Percentiles rank a stretch among this genome's conserved stretches.
Conservation (phyloP, 2,113 vertebrate genomes). For the Geococcyx californianus region DNA sequence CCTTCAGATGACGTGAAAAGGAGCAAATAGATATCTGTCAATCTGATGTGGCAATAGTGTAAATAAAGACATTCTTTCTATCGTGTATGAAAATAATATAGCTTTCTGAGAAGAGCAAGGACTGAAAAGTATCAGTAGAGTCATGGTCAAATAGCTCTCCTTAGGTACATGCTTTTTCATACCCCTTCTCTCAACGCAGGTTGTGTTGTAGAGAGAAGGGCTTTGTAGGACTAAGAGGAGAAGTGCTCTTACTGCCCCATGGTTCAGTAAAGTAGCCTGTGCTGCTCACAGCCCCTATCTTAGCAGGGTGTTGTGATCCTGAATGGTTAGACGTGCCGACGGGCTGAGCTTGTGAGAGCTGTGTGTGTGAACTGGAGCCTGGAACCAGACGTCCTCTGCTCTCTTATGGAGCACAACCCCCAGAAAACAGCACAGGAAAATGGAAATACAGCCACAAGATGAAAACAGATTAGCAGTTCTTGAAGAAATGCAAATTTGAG, state of each 20-base stretch:
- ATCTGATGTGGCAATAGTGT: background rate
- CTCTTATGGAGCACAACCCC: background rate
- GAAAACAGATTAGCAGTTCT: background rate
- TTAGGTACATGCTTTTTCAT: background rate
- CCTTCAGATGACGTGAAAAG: background rate
- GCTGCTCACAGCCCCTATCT: background rate
- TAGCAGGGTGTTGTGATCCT: fast-evolving
- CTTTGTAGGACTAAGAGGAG: background rate
- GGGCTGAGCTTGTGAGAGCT: background rate
- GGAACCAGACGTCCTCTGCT: background rate
- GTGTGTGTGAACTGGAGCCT: background rate
- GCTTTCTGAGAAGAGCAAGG: background rate
- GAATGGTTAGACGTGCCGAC: fast-evolving
- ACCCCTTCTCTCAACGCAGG: background rate
- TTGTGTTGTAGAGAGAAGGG: background rate
- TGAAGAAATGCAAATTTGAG: background rate
- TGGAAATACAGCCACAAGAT: background rate
- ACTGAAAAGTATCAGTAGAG: background rate
- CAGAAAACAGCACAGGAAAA: background rate
- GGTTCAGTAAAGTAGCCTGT: background rate
- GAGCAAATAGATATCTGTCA: background rate
- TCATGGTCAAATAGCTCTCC: background rate
- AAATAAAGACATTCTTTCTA: background rate
- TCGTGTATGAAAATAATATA: background rate
- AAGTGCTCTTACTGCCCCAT: background rate